Conservation (phyloP, 1,140 invertebrate species). For the Thalassaphorura encarpata region DNA sequence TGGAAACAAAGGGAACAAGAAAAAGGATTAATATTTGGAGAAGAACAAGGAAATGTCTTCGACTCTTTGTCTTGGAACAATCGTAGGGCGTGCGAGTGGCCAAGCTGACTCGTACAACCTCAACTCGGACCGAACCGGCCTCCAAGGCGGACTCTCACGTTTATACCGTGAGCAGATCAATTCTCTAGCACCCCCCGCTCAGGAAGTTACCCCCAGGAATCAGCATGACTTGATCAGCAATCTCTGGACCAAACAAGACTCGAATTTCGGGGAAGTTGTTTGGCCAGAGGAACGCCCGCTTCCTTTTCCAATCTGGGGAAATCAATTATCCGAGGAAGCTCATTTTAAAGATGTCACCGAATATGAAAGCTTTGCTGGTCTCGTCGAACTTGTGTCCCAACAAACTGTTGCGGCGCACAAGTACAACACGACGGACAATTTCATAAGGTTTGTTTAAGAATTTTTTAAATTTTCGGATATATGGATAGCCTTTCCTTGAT, state of each 20-base stretch:
- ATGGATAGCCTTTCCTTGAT: slow-evolving; percentile 2
- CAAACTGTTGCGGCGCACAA: slow-evolving; percentile 62
- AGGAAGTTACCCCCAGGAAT: slow-evolving; percentile 1
- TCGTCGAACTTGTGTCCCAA: slow-evolving; percentile 63
- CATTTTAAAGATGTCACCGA: slow-evolving; percentile 50
- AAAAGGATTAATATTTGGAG: slow-evolving; percentile 29
- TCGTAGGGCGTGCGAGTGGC: slow-evolving; percentile 72
- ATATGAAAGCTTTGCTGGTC: slow-evolving; percentile 66
- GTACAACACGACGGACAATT: slow-evolving; percentile 79
- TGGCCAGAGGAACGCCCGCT: slow-evolving; percentile 54
- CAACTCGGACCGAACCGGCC: too few species aligned
- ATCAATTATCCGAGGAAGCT: slow-evolving; percentile 40
- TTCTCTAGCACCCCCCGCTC: slow-evolving; percentile 30
- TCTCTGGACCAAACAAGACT: neutral
- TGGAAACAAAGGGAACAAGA: slow-evolving; percentile 28
- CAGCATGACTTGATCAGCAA: slow-evolving; percentile 4
- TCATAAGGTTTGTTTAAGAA: slow-evolving; percentile 51
- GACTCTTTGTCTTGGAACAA: slow-evolving; percentile 37
- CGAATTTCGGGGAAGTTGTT: slow-evolving; percentile 33
- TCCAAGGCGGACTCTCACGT: slow-evolving; percentile 1
- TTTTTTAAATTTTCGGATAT: slow-evolving; percentile 3
- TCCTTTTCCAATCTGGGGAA: slow-evolving; percentile 56
- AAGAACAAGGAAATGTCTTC: slow-evolving; percentile 27
- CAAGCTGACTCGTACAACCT: slow-evolving; percentile 16
- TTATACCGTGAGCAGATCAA: slow-evolving; percentile 14